phyloP scores from a whole-genome alignment of 2,888 invertebrate species.

The Tetramorium bicarinatum region DNA sequence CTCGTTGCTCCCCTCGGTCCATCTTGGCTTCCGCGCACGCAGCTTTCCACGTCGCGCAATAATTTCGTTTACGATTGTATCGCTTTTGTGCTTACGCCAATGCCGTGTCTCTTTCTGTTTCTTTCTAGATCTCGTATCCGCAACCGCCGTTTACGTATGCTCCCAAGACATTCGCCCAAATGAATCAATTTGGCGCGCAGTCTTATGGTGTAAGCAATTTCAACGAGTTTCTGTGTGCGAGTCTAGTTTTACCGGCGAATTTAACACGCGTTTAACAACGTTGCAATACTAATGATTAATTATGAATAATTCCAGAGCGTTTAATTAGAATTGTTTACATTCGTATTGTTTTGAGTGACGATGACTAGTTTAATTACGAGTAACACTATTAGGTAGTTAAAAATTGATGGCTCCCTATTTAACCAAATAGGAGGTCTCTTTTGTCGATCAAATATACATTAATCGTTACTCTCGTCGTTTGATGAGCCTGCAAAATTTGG shows the following conservation, averaged over 20 bases:
- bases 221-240: slow-evolving; percentile 54
- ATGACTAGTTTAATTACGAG: not conserved
- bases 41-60: not conserved
- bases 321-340: not conserved
- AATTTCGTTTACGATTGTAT: slow-evolving; percentile 2
- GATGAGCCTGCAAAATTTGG: slow-evolving; percentile 49
- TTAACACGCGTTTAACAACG: not conserved
- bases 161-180: slow-evolving; percentile 80
- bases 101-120: slow-evolving; percentile 61
- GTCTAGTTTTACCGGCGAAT: not conserved
- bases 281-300: slow-evolving; percentile 22
- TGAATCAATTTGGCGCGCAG: slow-evolving; percentile 80
- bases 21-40: not conserved
- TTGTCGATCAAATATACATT: not conserved
- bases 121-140: slow-evolving; percentile 79
- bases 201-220: slow-evolving; percentile 80
- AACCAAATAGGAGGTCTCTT: not conserved
- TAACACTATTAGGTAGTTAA: not conserved
- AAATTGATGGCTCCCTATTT: not conserved
- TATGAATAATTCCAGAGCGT: not conserved
- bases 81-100: slow-evolving; percentile 32
- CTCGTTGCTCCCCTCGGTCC: not conserved
- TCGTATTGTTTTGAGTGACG: not conserved
- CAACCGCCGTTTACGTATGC: slow-evolving; percentile 77
- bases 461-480: not conserved